Conservation (phyloP, 2,888 invertebrate species). For the Anoplius nigerrimus region DNA sequence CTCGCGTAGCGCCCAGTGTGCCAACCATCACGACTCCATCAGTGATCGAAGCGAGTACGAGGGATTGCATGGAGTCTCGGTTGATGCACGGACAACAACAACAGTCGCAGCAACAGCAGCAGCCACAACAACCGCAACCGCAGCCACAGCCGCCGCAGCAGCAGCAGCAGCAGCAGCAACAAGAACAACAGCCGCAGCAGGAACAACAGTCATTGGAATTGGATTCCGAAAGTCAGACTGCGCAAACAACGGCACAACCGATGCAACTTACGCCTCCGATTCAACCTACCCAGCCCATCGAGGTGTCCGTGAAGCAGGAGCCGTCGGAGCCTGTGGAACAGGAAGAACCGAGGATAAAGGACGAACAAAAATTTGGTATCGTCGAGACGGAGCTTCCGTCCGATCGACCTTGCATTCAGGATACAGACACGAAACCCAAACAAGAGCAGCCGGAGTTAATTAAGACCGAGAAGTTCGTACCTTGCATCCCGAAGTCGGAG, state of each 20-base stretch:
- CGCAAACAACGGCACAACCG: slow-evolving; percentile 50
- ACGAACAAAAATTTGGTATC: slow-evolving; percentile 16
- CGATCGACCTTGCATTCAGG: slow-evolving; percentile 17
- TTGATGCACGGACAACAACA: slow-evolving; percentile 35
- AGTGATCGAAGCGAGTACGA: slow-evolving; percentile 20
- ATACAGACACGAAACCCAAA: slow-evolving; percentile 43
- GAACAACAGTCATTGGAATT: slow-evolving; percentile 26
- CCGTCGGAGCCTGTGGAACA: slow-evolving; percentile 60
- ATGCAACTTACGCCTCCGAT: slow-evolving; percentile 58
- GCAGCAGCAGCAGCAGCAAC: neutral
- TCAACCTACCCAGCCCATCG: slow-evolving; percentile 43
- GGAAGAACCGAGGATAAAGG: slow-evolving; percentile 41
- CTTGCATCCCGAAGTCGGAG: slow-evolving; percentile 43
- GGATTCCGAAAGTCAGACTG: slow-evolving; percentile 40
- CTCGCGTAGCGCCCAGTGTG: slow-evolving; percentile 54
- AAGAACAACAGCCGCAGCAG: neutral
- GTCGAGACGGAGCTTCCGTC: slow-evolving; percentile 35
- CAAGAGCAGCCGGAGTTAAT: slow-evolving; percentile 44
- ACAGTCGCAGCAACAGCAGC: neutral
- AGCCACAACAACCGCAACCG: neutral
- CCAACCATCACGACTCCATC: slow-evolving; percentile 39
- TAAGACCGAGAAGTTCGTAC: slow-evolving; percentile 29
- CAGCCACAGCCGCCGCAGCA: neutral
- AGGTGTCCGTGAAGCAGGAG: slow-evolving; percentile 45
- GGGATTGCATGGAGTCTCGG: slow-evolving; percentile 32